These are phyloP conservation scores for Azemiops feae DNA, from an alignment of 2,113 vertebrate genomes.

Conservation along the genomic window DNA sequence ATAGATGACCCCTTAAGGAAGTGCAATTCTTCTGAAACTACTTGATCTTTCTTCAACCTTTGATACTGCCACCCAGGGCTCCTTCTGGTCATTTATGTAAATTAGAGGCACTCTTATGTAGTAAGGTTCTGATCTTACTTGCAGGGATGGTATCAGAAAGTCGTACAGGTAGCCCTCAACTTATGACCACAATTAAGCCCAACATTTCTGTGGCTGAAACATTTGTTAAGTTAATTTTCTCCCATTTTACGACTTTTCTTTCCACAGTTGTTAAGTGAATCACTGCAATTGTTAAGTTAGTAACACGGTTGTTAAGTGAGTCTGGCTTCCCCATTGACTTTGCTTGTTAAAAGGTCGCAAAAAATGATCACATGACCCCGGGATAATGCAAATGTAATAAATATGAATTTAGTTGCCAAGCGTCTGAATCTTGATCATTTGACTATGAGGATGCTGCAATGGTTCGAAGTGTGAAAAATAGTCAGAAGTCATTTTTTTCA, in stretches of 20 bases:
- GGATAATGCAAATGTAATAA: neutral
- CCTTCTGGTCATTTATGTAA: neutral
- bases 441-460: neutral
- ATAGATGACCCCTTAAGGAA: neutral
- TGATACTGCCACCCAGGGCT: neutral
- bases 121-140: neutral
- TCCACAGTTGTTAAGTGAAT: neutral
- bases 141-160: neutral
- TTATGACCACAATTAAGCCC: neutral
- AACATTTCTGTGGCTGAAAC: neutral
- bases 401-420: neutral
- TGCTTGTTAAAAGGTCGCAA: neutral
- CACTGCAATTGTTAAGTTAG: neutral
- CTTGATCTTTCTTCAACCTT: neutral
- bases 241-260: neutral
- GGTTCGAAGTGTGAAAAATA: neutral
- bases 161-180: neutral
- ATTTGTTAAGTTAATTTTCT: neutral
- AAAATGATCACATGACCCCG: neutral
- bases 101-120: neutral
- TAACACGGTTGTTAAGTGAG: neutral
- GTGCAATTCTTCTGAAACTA: neutral
- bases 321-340: neutral
- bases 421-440: neutral
- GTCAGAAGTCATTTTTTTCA: neutral